Conservation (phyloP, 2,113 vertebrate species). For the Oreochromis tanganicae region DNA sequence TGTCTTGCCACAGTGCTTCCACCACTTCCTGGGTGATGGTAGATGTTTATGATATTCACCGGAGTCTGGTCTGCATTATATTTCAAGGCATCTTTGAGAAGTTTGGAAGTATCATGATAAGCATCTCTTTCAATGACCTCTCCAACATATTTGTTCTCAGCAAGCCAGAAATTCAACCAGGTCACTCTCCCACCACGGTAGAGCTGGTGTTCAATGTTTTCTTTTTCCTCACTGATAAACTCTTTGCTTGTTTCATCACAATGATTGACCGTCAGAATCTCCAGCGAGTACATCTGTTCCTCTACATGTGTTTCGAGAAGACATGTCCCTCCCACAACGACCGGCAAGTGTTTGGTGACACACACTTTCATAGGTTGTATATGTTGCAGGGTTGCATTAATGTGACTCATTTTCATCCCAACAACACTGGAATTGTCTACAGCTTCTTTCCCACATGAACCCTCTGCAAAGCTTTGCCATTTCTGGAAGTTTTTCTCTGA, state of each 20-base stretch:
- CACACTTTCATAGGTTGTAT: conserved; percentile 54
- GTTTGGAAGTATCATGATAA: conserved; percentile 48
- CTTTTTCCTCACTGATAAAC: conserved; percentile 51
- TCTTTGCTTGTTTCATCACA: conserved; percentile 67
- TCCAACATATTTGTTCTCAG: conserved; percentile 66
- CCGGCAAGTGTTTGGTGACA: conserved; percentile 51
- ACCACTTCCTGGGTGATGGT: conserved; percentile 83
- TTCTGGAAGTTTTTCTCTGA: conserved; percentile 64
- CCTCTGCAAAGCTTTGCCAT: conserved; percentile 71
- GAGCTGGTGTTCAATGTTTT: conserved; percentile 69
- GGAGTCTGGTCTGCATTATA: conserved; percentile 28
- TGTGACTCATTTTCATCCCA: conserved; percentile 76
- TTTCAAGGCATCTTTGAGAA: conserved; percentile 52
- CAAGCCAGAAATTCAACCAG: conserved; percentile 81
- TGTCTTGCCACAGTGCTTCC: conserved; percentile 82
- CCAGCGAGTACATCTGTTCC: conserved; percentile 73
- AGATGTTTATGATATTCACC: conserved; percentile 74
- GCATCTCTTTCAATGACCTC: conserved; percentile 78
- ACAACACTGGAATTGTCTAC: conserved; percentile 68
- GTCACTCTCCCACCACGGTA: conserved; percentile 75
- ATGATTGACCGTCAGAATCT: conserved; percentile 74
- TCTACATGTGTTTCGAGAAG: conserved; percentile 64
- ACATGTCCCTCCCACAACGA: conserved; percentile 56
- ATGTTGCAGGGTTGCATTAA: conserved; percentile 72
- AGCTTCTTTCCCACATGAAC: conserved; percentile 60